Base-by-base conservation (phyloP, 2,113 vertebrate genomes). In the Poeciliopsis retropinna region DNA sequence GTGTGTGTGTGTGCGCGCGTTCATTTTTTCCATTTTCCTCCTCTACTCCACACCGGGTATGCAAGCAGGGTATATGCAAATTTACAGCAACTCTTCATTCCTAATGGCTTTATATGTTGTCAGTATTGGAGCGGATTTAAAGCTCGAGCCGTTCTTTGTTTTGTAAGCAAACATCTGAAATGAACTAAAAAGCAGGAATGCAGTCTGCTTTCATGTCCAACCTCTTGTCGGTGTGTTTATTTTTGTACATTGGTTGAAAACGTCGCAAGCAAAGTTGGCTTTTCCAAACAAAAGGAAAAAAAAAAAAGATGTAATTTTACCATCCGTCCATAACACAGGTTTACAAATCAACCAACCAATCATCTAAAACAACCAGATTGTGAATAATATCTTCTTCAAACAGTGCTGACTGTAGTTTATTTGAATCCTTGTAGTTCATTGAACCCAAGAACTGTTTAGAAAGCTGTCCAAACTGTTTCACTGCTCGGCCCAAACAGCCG, bases 51-150 rank as follows among this genome's bases (percentile, higher is more conserved):
- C 66, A 67, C 63, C 66, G 65, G 39, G 69, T 79, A 74, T 83
- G 75, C 75, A 79, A 79, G 82, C 77, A 73, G 77, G 81, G 67
- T 80, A 71, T 80, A 85, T 82, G 76, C 83, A 85, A 84, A 81
- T 71, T 25, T 67, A 69, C 1, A 22, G 57, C 64, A 31, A 27
- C 39, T 72, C 75, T 74, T 73, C 29, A 80, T 78, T 82, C 71
- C 68, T 63, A 64, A 70, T 60, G 76, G 70, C 71, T 85, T 72
- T 41, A 37, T 81, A 74, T 85, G 73, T 71, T 27, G 76, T 71
- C 78, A 73, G 60, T 54, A 79, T 79, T 71, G 57, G 44, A 79
- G 68, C 72, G 60, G n/a, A 69, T 72, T 81, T 39, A 70, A 63
- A 70, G 57, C 77, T 67, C 68, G 76, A 78, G 73, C 69, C 32